Evolutionary conservation across 2,113 vertebrate genomes (phyloP).

Genomic region (Ameiurus melas): DNA sequence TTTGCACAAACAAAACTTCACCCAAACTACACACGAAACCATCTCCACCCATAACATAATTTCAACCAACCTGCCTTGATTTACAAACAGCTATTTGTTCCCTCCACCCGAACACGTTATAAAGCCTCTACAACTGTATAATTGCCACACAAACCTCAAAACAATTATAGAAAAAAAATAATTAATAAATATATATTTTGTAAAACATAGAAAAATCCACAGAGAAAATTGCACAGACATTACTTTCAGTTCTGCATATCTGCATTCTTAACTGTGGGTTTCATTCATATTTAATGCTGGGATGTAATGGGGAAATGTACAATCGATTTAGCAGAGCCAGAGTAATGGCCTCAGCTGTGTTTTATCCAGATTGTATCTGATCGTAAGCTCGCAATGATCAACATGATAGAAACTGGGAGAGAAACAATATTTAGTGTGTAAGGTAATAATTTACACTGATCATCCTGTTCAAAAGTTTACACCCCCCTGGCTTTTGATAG

Average conservation of each 20-base stretch:
- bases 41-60: neutral
- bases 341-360: neutral
- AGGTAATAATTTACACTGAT: too few species aligned
- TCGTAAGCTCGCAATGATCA: neutral
- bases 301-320: neutral
- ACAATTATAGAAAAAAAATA: neutral
- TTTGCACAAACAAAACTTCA: conserved; percentile 2
- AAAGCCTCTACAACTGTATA: neutral
- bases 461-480: too few species aligned
- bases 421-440: neutral
- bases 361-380: neutral
- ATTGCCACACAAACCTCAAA: neutral
- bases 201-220: neutral
- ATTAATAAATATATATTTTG: too few species aligned
- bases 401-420: neutral
- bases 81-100: neutral
- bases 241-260: neutral
- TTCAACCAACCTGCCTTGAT: neutral
- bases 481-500: too few species aligned
- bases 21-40: conserved; percentile 8
- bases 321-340: neutral
- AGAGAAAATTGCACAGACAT: neutral
- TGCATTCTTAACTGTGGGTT: neutral
- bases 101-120: neutral
- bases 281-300: conserved; percentile 31